Base-by-base conservation (phyloP, 2,797 vertebrate species). In the Danio choprae region DNA sequence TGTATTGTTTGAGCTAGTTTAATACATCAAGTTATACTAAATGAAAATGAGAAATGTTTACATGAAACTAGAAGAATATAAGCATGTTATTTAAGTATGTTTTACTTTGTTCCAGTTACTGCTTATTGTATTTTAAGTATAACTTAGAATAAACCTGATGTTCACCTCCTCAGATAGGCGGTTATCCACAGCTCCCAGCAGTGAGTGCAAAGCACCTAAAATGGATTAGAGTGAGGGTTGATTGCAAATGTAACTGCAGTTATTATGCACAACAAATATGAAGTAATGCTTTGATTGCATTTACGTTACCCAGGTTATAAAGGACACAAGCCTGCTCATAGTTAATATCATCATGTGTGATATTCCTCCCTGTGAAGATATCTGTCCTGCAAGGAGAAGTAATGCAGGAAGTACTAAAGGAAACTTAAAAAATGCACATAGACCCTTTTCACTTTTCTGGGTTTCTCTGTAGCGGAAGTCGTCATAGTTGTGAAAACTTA, bases 131-230 rank as follows among this genome's bases (percentile, higher is more conserved):
- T 29, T 29, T 29, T 1, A 29, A 29, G 29, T 3, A 29, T 29
- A 29, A 29, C 1, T 29, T 29, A 29, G 29, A 29, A 29, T 29
- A 29, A 29, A 29, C 3, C 29, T 3, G 1, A 5, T 20, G 41
- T 81, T 82, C 77, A 96, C 95, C 94, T 96, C 95, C 81, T 96
- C 95, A 0, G 95, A 95, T 15, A 95, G 91, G 2, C 95, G 87
- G 90, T 95, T 96, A 88, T 96, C 95, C 93, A 95, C 93, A 68
- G 95, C 94, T 0, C 95, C 95, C 81, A 96, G 89, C 93, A 95
- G 94, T 62, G 95, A 96, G 72, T 96, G 95, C 81, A 96, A 90
- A 0, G 95, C 94, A 22, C 95, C 95, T 96, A 84, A 0, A 74
- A 74, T 4, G 43, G 5, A 59, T 22, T 16, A 29, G 18, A 58